Evolutionary conservation across 1,140 invertebrate species (phyloP).

Genomic region (Alviniconcha marisindica): DNA sequence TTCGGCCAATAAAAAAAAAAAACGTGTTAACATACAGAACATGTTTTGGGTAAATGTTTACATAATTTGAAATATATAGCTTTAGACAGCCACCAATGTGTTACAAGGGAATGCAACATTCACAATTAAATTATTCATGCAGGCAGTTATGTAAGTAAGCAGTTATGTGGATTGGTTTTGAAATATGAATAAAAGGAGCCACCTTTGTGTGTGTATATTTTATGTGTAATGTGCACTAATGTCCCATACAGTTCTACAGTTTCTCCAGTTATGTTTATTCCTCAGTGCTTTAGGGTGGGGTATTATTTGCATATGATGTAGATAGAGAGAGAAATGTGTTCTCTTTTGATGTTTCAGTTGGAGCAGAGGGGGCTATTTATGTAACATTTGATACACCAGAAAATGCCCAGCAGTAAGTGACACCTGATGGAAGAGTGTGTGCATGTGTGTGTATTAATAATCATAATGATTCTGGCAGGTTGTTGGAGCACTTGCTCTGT

Average conservation of each 20-base stretch:
- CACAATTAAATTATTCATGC: too few relatives aligned
- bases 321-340: neutral
- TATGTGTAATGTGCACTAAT: neutral
- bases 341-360: conserved; percentile 51
- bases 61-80: too few relatives aligned
- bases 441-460: neutral
- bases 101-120: too few relatives aligned
- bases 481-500: neutral
- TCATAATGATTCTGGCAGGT: neutral
- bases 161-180: too few relatives aligned
- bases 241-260: neutral
- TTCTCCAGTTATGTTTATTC: too few relatives aligned
- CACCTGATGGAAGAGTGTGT: neutral
- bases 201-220: neutral
- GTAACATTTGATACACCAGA: conserved; percentile 92
- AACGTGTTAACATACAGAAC: too few relatives aligned
- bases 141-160: too few relatives aligned
- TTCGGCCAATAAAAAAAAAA: too few relatives aligned
- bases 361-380: conserved; percentile 79
- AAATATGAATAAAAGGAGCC: neutral
- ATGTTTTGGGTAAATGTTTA: too few relatives aligned
- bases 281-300: too few relatives aligned
- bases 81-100: too few relatives aligned
- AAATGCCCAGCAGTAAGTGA: conserved; percentile 91
- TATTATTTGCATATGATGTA: neutral